Evolutionary conservation across 2,888 invertebrate species (phyloP).

Genomic region (Cataglyphis altisquamis): DNA sequence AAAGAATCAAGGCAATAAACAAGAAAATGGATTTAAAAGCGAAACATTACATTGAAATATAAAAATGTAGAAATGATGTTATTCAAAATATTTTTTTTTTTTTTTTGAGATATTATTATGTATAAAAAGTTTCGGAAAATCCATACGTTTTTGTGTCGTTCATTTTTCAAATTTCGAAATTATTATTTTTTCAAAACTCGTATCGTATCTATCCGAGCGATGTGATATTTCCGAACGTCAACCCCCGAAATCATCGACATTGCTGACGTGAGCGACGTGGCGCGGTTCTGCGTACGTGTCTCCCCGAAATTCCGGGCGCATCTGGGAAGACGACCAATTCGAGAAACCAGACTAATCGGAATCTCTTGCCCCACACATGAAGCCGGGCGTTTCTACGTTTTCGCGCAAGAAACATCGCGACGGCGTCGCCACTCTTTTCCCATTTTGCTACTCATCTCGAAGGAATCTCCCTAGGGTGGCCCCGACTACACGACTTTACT

Average conservation of each 20-base stretch:
- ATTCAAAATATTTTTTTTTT: neutral
- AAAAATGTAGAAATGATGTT: neutral
- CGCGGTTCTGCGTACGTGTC: slow-evolving; percentile 66
- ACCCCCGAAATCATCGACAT: slow-evolving; percentile 63
- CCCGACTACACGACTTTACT: slow-evolving; percentile 1
- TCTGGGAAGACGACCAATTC: slow-evolving; percentile 66
- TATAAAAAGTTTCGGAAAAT: neutral
- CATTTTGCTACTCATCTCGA: slow-evolving; percentile 22
- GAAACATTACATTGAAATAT: neutral
- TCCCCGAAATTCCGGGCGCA: slow-evolving; percentile 68
- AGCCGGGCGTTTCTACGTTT: slow-evolving; percentile 37
- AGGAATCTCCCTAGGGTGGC: slow-evolving; percentile 11
- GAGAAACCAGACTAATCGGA: slow-evolving; percentile 65
- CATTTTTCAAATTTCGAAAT: neutral
- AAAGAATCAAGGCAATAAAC: neutral
- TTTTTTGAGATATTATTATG: neutral
- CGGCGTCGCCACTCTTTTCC: slow-evolving; percentile 27
- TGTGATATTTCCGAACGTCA: slow-evolving; percentile 6
- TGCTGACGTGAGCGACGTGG: slow-evolving; percentile 69
- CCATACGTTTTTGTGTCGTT: neutral
- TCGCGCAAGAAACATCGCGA: slow-evolving; percentile 56
- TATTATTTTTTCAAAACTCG: neutral
- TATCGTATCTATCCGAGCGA: neutral
- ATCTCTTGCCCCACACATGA: slow-evolving; percentile 35
- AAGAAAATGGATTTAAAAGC: neutral